These are phyloP conservation scores for Apeira syringaria DNA, from an alignment of 2,888 invertebrate genomes.

Conservation along the genomic window DNA sequence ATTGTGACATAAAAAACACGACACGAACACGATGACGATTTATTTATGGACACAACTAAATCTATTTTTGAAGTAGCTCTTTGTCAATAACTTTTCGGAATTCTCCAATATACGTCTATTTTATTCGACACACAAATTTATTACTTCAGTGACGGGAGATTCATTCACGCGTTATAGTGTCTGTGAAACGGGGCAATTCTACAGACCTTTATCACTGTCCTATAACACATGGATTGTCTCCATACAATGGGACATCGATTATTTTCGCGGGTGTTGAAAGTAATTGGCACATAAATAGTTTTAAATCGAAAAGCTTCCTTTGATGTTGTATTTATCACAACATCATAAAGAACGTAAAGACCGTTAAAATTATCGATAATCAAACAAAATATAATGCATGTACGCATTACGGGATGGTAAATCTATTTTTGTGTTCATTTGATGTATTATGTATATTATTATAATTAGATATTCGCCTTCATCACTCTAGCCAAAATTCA, in stretches of 20 bases:
- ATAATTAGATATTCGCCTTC: no score
- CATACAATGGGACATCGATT: slow-evolving; percentile 62
- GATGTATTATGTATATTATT: no score
- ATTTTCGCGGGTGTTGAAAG: slow-evolving; percentile 52
- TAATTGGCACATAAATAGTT: slow-evolving; percentile 57
- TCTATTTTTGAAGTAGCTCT: no score
- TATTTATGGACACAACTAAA: no score
- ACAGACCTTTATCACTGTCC: slow-evolving; percentile 19
- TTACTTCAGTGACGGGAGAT: no score
- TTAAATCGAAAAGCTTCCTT: slow-evolving; percentile 25
- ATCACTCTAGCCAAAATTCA: no score
- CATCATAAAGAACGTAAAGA: slow-evolving; percentile 23
- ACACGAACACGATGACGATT: no score
- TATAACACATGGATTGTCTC: slow-evolving; percentile 33
- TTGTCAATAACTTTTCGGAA: no score
- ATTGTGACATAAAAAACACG: no score
- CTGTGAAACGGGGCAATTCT: background rate
- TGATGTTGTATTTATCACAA: slow-evolving; percentile 28
- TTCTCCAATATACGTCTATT: no score
- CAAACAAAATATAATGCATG: background rate
- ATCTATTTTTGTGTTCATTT: slow-evolving; percentile 11
- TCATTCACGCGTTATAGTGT: no score
- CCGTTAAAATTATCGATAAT: slow-evolving; percentile 12
- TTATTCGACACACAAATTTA: no score
- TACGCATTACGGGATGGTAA: slow-evolving; percentile 4